phyloP scores from a whole-genome alignment of 2,113 vertebrate species.

The Capra hircus region DNA sequence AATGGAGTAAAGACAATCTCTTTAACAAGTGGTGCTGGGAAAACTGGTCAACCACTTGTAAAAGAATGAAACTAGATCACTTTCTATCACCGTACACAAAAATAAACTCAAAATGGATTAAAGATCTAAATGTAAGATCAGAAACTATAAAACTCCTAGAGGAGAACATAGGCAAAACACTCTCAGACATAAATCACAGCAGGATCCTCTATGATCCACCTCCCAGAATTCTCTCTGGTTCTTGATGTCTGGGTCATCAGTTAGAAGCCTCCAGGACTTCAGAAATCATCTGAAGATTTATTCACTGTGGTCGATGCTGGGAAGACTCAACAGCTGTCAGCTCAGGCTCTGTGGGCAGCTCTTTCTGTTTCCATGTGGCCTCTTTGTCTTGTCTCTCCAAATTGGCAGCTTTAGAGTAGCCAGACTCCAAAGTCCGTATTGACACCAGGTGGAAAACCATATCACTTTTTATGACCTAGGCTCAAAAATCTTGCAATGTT shows the following conservation, averaged over 20 bases:
- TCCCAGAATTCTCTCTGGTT: neutral
- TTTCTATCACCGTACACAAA: too few species aligned
- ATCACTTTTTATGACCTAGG: neutral
- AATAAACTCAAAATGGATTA: too few species aligned
- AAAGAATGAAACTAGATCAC: too few species aligned
- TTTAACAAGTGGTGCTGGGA: too few species aligned
- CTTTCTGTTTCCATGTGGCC: neutral
- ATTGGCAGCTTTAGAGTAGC: neutral
- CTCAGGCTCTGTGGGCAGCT: neutral
- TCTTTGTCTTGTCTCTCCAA: neutral
- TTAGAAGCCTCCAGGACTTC: neutral
- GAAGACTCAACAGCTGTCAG: neutral
- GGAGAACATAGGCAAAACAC: too few species aligned
- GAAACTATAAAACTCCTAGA: too few species aligned
- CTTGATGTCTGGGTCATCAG: neutral
- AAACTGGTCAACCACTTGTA: too few species aligned
- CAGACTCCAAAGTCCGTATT: neutral
- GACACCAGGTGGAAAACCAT: neutral
- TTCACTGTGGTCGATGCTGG: neutral
- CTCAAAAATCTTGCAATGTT: neutral
- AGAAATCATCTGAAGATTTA: neutral
- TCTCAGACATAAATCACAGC: too few species aligned
- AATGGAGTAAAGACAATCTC: too few species aligned
- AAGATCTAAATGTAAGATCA: too few species aligned
- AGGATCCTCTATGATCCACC: too few species aligned